Evolutionary conservation across 2,113 vertebrate species (phyloP).

Genomic region (Peucedramus taeniatus): DNA sequence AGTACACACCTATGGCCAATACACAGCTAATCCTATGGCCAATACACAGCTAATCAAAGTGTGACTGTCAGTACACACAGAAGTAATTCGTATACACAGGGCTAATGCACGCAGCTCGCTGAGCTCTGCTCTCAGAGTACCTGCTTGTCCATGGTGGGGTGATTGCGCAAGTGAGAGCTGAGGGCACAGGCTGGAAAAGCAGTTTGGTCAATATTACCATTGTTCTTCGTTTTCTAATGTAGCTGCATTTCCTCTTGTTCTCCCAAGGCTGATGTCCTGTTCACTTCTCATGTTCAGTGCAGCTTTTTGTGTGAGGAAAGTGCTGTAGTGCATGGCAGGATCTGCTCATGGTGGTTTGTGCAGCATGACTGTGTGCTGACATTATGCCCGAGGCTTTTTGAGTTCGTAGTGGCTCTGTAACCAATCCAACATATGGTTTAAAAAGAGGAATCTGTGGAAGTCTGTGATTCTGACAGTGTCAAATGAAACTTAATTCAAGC

Average conservation of each 20-base stretch:
- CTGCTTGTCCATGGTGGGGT: accelerated
- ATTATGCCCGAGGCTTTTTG: not conserved
- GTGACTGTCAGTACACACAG: no score
- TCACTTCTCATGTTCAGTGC: not conserved
- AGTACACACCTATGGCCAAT: not conserved
- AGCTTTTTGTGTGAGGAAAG: not conserved
- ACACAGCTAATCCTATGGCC: not conserved
- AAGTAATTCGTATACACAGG: not conserved
- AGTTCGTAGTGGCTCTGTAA: not conserved
- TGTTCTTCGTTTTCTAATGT: not conserved
- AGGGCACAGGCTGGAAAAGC: accelerated
- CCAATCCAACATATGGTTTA: not conserved
- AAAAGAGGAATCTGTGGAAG: not conserved
- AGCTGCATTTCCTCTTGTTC: not conserved
- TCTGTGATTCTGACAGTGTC: not conserved
- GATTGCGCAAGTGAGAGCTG: accelerated
- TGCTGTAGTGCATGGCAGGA: not conserved
- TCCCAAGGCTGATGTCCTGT: accelerated
- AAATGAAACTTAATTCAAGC: not conserved
- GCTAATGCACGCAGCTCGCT: not conserved
- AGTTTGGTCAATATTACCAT: accelerated
- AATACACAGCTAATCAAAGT: not conserved
- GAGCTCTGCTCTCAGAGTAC: not conserved
- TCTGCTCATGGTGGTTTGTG: accelerated
- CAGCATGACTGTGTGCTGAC: not conserved